These are phyloP conservation scores for Trichosurus vulpecula DNA, from an alignment of 2,797 vertebrate genomes.

Conservation along the genomic window DNA sequence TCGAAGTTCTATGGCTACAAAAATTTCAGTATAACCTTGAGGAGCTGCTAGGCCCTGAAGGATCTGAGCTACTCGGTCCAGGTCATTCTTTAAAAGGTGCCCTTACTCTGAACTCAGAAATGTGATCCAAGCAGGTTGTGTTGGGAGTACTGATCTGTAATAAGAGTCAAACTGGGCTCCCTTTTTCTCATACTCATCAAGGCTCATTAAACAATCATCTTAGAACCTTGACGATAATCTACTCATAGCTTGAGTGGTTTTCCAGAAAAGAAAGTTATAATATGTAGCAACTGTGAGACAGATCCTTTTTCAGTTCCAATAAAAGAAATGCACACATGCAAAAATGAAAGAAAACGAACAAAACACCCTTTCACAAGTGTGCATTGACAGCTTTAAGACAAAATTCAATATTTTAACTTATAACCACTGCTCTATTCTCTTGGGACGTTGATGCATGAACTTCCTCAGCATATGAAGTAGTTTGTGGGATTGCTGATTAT, in stretches of 20 bases:
- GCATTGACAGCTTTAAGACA: not conserved
- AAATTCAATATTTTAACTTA: not conserved
- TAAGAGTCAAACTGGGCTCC: not conserved
- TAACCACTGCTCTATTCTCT: not conserved
- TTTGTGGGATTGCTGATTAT: not conserved
- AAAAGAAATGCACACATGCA: not conserved
- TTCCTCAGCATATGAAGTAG: not conserved
- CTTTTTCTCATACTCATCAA: not conserved
- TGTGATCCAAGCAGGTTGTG: not conserved
- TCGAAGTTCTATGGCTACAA: no score
- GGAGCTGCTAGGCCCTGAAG: no score
- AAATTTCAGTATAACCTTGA: no score
- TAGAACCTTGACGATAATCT: not conserved
- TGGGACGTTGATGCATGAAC: not conserved
- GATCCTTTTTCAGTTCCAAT: not conserved
- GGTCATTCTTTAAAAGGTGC: no score
- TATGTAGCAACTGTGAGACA: not conserved
- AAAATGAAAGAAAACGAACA: not conserved
- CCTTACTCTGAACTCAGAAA: not conserved
- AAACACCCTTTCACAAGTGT: not conserved
- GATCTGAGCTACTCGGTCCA: no score
- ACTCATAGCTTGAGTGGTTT: not conserved
- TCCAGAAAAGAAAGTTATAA: not conserved
- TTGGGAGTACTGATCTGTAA: not conserved
- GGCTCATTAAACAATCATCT: not conserved